Percentiles rank a stretch among this genome's conserved stretches.
phyloP scores from a whole-genome alignment of 2,797 vertebrate genomes.

The Hippopotamyrus pictus region DNA sequence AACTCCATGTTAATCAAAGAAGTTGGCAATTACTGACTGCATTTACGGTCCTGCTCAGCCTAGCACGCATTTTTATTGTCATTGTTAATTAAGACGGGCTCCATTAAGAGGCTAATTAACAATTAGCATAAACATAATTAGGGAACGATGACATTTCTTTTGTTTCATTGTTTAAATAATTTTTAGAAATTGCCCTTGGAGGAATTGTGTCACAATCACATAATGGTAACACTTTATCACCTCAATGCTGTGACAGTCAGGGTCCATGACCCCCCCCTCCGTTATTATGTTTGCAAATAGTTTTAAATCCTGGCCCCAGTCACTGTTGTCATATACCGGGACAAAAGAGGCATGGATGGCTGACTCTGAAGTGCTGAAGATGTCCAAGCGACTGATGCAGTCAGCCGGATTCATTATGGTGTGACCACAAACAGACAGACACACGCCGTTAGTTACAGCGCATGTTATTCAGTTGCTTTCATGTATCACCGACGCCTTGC shows the following conservation, averaged over 20 bases:
- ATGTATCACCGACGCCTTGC: background rate
- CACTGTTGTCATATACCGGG: background rate
- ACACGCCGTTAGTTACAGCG: background rate
- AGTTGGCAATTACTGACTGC: slow-evolving; percentile 62
- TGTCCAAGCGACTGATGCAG: background rate
- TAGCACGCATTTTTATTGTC: slow-evolving; percentile 59
- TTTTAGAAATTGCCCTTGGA: slow-evolving; percentile 87
- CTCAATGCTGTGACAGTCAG: slow-evolving; percentile 69
- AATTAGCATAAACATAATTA: slow-evolving; percentile 99
- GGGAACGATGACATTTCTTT: slow-evolving; percentile 89
- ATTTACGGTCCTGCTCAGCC: slow-evolving; percentile 57
- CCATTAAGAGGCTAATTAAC: slow-evolving; percentile 95
- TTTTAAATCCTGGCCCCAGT: slow-evolving; percentile 1
- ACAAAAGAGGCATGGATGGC: slow-evolving; percentile 1
- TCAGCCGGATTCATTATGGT: background rate
- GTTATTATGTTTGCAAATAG: slow-evolving; percentile 18
- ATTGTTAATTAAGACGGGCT: slow-evolving; percentile 95
- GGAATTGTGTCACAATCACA: slow-evolving; percentile 80
- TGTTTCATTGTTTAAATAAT: slow-evolving; percentile 92
- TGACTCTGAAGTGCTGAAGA: background rate
- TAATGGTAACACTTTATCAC: slow-evolving; percentile 88
- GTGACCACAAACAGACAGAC: background rate
- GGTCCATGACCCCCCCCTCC: slow-evolving; percentile 34
- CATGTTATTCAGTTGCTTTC: background rate
- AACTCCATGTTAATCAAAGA: slow-evolving; percentile 67